Conservation (phyloP, 2,797 vertebrate genomes). For the Parauchenoglanis punctatus region DNA sequence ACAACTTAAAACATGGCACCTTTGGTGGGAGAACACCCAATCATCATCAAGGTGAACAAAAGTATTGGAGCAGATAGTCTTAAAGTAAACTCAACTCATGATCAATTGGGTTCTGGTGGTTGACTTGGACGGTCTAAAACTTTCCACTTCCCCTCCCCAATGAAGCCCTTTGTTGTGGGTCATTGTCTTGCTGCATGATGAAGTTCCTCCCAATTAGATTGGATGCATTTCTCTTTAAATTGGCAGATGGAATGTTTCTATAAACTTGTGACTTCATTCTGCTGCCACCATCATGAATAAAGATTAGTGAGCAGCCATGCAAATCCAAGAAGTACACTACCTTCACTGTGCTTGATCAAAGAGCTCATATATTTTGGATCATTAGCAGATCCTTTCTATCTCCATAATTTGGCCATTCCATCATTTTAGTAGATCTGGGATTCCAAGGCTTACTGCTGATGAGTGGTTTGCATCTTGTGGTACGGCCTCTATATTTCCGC, state of each 20-base stretch:
- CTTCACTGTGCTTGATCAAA: not conserved
- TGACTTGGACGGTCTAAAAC: not conserved
- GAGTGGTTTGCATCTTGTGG: not conserved
- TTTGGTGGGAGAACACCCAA: not conserved
- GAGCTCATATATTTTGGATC: not conserved
- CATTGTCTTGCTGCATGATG: not conserved
- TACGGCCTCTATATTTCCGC: not conserved
- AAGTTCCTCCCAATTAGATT: not conserved
- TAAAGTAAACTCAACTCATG: too few relatives aligned
- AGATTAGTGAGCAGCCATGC: too few relatives aligned
- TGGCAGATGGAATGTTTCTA: not conserved
- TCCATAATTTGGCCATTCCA: not conserved
- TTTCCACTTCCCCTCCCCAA: not conserved
- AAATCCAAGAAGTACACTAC: not conserved
- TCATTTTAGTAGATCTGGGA: not conserved
- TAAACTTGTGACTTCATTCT: not conserved
- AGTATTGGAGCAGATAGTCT: not conserved
- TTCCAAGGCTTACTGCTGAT: not conserved
- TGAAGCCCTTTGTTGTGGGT: not conserved
- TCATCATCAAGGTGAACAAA: not conserved
- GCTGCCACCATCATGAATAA: too few relatives aligned
- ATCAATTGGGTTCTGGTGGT: too few relatives aligned
- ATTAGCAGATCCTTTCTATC: not conserved
- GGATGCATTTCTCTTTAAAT: not conserved
- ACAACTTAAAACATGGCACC: not conserved